These are phyloP conservation scores for Trachymyrmex cornetzi DNA, from an alignment of 1,140 invertebrate genomes.

Conservation along the genomic window DNA sequence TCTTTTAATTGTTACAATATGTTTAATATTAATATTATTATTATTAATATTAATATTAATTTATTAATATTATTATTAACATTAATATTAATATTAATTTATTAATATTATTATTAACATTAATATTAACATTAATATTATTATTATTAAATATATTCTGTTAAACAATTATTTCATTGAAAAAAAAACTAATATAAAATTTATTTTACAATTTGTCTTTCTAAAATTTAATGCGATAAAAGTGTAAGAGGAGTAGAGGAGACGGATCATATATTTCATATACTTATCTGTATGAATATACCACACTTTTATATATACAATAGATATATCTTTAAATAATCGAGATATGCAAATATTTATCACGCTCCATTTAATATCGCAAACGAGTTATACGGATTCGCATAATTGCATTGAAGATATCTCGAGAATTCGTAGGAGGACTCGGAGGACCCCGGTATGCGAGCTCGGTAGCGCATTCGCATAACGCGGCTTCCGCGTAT, in stretches of 20 bases:
- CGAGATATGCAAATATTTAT: neutral
- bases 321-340: neutral
- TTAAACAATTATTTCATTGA: too few relatives aligned
- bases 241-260: too few relatives aligned
- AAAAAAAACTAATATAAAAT: too few relatives aligned
- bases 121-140: too few relatives aligned
- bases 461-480: slow-evolving; percentile 7
- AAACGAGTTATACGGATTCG: slow-evolving; percentile 9
- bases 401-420: slow-evolving; percentile 57
- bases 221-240: too few relatives aligned
- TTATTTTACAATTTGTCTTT: too few relatives aligned
- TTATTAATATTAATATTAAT: too few relatives aligned
- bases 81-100: too few relatives aligned
- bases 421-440: slow-evolving; percentile 40
- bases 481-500: slow-evolving; percentile 36
- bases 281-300: neutral
- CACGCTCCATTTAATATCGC: neutral
- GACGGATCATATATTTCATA: neutral
- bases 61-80: too few relatives aligned
- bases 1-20: neutral
- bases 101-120: too few relatives aligned
- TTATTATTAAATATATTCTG: too few relatives aligned
- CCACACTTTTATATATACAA: neutral
- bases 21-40: too few relatives aligned
- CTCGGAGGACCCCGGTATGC: slow-evolving; percentile 21